A percentile compares a stretch with the other conserved stretches of the same genome.
These are phyloP conservation scores for Rhagophthalmus giganteus DNA, from an alignment of 2,888 invertebrate species.

Conservation along the genomic window DNA sequence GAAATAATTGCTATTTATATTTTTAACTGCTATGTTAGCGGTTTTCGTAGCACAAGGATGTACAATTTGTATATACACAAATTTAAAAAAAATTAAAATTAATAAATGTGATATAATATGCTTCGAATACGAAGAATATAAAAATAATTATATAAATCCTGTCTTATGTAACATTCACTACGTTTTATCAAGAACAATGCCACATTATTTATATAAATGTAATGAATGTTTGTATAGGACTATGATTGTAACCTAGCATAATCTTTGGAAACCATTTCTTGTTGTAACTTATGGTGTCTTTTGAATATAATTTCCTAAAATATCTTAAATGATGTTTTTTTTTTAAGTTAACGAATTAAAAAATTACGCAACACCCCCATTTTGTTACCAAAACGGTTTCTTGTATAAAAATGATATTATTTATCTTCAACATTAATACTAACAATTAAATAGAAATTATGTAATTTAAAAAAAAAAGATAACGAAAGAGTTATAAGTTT, in stretches of 20 bases:
- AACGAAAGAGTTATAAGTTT: too few relatives aligned
- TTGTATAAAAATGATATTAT: too few relatives aligned
- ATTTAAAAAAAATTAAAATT: conserved; percentile 44
- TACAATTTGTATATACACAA: conserved; percentile 51
- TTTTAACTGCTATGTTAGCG: conserved; percentile 24
- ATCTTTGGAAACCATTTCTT: conserved; percentile 36
- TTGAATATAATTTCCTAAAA: conserved; percentile 41
- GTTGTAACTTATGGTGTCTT: conserved; percentile 42
- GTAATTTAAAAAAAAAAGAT: too few relatives aligned
- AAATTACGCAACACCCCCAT: too few relatives aligned
- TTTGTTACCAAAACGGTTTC: too few relatives aligned
- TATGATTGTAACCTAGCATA: conserved; percentile 28
- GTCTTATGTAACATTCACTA: conserved; percentile 20
- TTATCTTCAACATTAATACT: too few relatives aligned
- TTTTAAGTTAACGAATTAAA: too few relatives aligned
- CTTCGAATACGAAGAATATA: conserved; percentile 37
- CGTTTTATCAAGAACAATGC: conserved; percentile 9
- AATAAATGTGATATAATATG: conserved; percentile 50
- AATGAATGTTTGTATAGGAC: conserved; percentile 12
- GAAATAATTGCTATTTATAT: conserved; percentile 12
- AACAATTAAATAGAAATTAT: too few relatives aligned
- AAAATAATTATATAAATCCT: conserved; percentile 24
- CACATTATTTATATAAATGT: conserved; percentile 15
- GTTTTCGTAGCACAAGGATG: conserved; percentile 36
- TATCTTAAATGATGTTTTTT: conserved; percentile 19